Percentiles rank a stretch among this genome's conserved stretches.
These are phyloP conservation scores for Tychaedon coryphoeus DNA, from an alignment of 2,113 vertebrate genomes.

Conservation along the genomic window DNA sequence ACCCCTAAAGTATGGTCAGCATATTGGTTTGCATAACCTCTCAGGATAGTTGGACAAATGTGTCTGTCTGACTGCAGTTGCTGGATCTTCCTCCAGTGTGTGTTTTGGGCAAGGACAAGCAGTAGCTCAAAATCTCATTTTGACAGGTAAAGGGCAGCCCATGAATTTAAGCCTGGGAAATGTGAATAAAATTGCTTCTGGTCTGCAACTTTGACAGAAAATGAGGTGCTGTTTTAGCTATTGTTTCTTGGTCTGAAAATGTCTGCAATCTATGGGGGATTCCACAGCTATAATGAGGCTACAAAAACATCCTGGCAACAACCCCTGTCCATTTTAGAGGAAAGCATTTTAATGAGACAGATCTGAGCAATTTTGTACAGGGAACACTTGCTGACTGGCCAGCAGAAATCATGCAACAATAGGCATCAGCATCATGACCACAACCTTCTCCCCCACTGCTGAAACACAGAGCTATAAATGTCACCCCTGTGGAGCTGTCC, in stretches of 20 bases:
- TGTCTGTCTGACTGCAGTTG: not conserved
- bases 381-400: not conserved
- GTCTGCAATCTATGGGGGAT: not conserved
- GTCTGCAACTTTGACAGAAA: not conserved
- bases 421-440: fast-evolving
- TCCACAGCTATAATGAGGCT: not conserved
- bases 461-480: not conserved
- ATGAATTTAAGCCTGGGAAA: not conserved
- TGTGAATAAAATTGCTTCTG: not conserved
- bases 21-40: not conserved
- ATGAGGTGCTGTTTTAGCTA: not conserved
- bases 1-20: not conserved
- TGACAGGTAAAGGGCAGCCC: not conserved
- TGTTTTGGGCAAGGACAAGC: not conserved
- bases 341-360: not conserved
- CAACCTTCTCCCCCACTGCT: not conserved
- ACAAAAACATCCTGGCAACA: not conserved
- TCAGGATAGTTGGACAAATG: not conserved
- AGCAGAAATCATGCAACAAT: not conserved
- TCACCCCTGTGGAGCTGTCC: not conserved
- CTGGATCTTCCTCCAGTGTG: not conserved
- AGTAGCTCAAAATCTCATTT: not conserved
- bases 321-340: not conserved
- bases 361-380: not conserved
- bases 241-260: not conserved